These are phyloP conservation scores for Xiphorhynchus erythropygius DNA, from an alignment of 2,797 vertebrate genomes.

Conservation along the genomic window DNA sequence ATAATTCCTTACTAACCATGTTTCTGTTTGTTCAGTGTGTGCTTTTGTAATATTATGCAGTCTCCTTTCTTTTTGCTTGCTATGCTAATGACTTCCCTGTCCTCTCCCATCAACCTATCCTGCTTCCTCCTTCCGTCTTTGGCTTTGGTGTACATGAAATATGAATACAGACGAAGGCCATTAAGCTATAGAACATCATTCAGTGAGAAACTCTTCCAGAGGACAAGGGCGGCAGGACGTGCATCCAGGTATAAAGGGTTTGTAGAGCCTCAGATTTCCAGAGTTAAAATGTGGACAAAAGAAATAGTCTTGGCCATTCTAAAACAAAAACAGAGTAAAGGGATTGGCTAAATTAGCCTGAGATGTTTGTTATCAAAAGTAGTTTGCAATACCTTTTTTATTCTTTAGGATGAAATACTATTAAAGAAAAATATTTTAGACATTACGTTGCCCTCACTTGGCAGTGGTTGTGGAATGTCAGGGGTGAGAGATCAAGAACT, in stretches of 20 bases:
- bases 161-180: constrained; percentile 85
- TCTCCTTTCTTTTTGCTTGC: constrained; percentile 68
- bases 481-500: neutral
- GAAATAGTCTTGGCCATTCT: neutral
- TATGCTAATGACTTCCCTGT: constrained; percentile 77
- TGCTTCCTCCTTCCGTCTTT: constrained; percentile 66
- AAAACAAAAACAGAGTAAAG: neutral
- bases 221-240: constrained; percentile 87
- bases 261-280: constrained; percentile 22
- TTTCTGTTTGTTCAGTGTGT: constrained; percentile 21
- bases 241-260: constrained; percentile 74
- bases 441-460: neutral
- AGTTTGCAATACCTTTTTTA: neutral
- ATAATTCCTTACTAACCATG: neutral
- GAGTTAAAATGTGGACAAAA: neutral
- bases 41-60: constrained; percentile 50
- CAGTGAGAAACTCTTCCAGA: constrained; percentile 93
- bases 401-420: neutral
- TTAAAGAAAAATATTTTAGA: neutral
- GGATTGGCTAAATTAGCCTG: neutral
- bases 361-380: neutral
- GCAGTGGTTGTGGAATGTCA: neutral
- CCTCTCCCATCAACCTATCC: constrained; percentile 66
- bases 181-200: constrained; percentile 91
- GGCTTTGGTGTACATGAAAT: constrained; percentile 73